Evolutionary conservation across 1,140 invertebrate genomes (phyloP), one percentile per base, ranked within the genome.

Genomic region (Mya arenaria): DNA sequence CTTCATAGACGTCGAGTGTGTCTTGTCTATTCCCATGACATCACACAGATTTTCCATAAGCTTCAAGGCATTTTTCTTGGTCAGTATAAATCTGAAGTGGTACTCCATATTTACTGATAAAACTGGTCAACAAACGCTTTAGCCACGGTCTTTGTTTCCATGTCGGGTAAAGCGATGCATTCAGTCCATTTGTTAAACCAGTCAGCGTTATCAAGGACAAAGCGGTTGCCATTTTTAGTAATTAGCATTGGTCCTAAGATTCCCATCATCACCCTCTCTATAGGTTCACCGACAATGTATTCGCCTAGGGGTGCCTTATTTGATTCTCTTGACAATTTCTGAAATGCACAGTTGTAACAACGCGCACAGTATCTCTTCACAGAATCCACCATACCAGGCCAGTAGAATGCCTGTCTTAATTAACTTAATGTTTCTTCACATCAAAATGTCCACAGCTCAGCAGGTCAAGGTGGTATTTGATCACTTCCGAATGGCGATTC

Each of bases 181-280:
- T 66, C 62, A 15, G 39, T 74, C 74, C 58, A 77, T n/a, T 65
- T 65, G 3, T 58, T 77, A 30, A 75, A 77, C 15, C 30, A 62
- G 41, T 75, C 36, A 30, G 6, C 8, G 19, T 44, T 41, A 10
- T 63, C 73, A 2, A 75, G 30, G 19, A 75, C 60, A 32, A 60
- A 62, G 4, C 32, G n/a, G 32, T 74, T 74, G n/a, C 55, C 72
- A 37, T 28, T 60, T 32, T 62, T 41, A 28, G 72, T 74, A 3
- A 37, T 30, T 39, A 56, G 72, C 34, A 74, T 36, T 60, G 72
- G 55, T 25, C n/a, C 55, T 19, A 74, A 30, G 0, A 74, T 72
- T 19, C 55, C 68, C 2, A 72, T 72, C 32, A 34, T 32, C 28
- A 72, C 68, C 8, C 68, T 48, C 55, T 72, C 68, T 48, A 72